These are phyloP conservation scores for Lates calcarifer DNA, from an alignment of 2,113 vertebrate species.

Conservation along the genomic window DNA sequence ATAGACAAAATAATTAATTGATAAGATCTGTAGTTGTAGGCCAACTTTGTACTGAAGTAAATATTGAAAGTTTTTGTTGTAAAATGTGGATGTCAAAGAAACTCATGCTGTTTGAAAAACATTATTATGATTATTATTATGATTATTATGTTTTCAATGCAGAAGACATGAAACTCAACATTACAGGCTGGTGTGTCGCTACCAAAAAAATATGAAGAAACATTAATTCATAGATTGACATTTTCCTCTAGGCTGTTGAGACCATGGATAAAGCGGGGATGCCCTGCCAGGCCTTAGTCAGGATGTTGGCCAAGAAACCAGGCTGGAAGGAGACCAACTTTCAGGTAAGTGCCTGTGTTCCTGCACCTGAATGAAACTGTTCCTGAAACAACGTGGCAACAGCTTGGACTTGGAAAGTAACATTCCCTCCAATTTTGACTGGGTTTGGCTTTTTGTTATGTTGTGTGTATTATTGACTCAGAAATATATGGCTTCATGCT, in stretches of 20 bases:
- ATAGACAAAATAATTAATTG: not conserved
- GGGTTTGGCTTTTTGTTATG: too few species aligned
- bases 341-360: slow-evolving; percentile 86
- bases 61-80: not conserved
- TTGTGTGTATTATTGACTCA: too few species aligned
- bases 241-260: slow-evolving; percentile 89
- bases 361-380: not conserved
- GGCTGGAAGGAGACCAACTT: slow-evolving; percentile 99
- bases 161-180: not conserved
- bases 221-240: not conserved
- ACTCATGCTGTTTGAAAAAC: not conserved
- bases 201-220: not conserved
- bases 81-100: not conserved
- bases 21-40: not conserved
- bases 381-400: too few species aligned
- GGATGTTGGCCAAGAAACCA: slow-evolving; percentile 98
- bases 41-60: not conserved
- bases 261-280: slow-evolving; percentile 91
- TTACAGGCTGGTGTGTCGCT: too few species aligned
- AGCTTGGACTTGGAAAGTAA: too few species aligned
- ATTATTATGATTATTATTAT: too few species aligned
- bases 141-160: not conserved
- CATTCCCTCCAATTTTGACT: too few species aligned
- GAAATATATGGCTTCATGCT: too few species aligned
- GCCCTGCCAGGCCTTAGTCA: slow-evolving; percentile 97